Conservation (phyloP, 2,797 vertebrate species). For the Anguilla obscura region DNA sequence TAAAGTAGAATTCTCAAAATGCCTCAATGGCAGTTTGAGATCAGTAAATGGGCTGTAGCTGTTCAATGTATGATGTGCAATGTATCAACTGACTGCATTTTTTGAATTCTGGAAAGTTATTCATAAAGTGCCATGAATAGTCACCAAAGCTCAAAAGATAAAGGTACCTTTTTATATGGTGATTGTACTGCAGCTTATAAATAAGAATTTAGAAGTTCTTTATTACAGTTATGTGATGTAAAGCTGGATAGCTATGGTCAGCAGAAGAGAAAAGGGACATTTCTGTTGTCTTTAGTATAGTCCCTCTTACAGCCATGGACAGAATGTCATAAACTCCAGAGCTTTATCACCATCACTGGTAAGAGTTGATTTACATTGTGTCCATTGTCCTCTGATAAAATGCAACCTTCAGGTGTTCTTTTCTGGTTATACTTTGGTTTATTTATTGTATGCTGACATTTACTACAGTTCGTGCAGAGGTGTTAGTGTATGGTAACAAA, state of each 20-base stretch:
- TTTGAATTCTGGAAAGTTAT: background rate
- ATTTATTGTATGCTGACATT: background rate
- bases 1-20: background rate
- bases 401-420: constrained; percentile 7
- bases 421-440: constrained; percentile 14
- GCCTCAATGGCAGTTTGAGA: background rate
- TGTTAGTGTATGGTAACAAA: background rate
- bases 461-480: background rate
- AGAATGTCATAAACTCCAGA: background rate
- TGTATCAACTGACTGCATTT: background rate
- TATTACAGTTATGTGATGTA: background rate
- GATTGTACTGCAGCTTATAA: background rate
- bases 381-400: background rate
- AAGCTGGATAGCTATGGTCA: background rate
- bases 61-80: background rate
- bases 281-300: background rate
- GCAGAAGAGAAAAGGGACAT: background rate
- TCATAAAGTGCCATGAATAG: background rate
- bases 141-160: background rate
- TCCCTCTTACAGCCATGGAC: background rate
- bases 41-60: background rate
- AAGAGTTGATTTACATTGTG: background rate
- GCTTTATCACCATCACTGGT: background rate
- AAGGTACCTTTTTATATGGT: background rate
- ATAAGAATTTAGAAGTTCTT: background rate